Conservation (phyloP, 2,113 vertebrate genomes). For the Leucopsar rothschildi region DNA sequence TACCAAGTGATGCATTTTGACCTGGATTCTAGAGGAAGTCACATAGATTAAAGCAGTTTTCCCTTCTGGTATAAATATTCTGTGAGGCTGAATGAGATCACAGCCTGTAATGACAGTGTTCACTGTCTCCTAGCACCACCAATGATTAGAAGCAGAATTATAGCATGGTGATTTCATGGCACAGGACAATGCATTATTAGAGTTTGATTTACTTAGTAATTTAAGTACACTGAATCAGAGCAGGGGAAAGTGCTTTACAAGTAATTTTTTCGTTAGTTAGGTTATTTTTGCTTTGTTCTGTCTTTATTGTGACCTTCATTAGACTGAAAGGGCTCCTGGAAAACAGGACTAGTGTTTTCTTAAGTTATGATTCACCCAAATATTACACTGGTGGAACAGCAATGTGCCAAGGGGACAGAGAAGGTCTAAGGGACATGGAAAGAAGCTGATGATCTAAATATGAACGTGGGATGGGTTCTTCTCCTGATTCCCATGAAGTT, state of each 20-base stretch:
- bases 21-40: neutral
- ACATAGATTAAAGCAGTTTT: neutral
- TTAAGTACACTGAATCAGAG: neutral
- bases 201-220: constrained; percentile 38
- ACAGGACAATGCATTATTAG: constrained; percentile 32
- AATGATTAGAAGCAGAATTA: constrained; percentile 25
- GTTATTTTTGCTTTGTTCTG: neutral
- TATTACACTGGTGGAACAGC: neutral
- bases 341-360: neutral
- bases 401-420: neutral
- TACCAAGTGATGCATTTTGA: neutral
- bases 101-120: neutral
- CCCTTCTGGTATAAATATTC: neutral
- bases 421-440: neutral
- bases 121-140: neutral
- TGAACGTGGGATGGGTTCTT: neutral
- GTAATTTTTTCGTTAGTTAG: neutral
- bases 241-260: neutral
- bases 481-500: neutral
- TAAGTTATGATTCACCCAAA: neutral
- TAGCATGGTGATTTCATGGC: constrained; percentile 5
- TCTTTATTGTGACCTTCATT: neutral
- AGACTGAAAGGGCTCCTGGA: neutral
- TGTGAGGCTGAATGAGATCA: constrained; percentile 4
- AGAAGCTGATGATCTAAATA: neutral